Percentiles rank a stretch among this genome's conserved stretches.
Evolutionary conservation across 2,888 invertebrate genomes (phyloP).

Genomic region (Lepidonotus clava): DNA sequence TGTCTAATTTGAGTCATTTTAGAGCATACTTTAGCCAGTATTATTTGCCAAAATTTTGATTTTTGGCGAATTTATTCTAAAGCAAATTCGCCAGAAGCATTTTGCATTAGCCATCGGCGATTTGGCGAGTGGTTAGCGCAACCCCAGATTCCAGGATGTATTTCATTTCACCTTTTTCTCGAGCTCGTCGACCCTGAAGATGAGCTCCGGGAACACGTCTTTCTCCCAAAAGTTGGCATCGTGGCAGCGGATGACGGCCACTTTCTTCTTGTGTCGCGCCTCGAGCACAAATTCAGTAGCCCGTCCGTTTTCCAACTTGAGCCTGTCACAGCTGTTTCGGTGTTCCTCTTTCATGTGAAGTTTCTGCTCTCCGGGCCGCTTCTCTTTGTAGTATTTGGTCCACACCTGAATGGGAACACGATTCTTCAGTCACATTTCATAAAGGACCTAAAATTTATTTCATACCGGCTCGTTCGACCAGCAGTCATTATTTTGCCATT

Average conservation of each 20-base stretch:
- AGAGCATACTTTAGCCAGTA: too few species aligned
- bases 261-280: neutral
- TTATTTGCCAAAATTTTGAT: too few species aligned
- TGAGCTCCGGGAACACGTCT: neutral
- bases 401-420: neutral
- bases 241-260: neutral
- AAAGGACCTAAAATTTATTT: too few species aligned
- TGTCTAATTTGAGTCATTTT: too few species aligned
- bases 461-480: too few species aligned
- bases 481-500: too few species aligned
- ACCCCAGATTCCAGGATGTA: too few species aligned
- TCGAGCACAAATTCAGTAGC: neutral
- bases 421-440: neutral
- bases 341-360: neutral
- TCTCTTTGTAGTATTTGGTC: neutral
- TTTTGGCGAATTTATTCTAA: too few species aligned
- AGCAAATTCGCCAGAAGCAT: too few species aligned
- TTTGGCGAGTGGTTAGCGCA: too few species aligned
- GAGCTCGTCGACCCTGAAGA: neutral
- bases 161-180: too few species aligned
- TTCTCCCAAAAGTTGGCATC: constrained; percentile 1
- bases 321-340: neutral
- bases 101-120: too few species aligned
- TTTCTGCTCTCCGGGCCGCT: neutral
- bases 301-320: neutral